Conservation (phyloP, 2,113 vertebrate species). For the Acanthochromis polyacanthus region DNA sequence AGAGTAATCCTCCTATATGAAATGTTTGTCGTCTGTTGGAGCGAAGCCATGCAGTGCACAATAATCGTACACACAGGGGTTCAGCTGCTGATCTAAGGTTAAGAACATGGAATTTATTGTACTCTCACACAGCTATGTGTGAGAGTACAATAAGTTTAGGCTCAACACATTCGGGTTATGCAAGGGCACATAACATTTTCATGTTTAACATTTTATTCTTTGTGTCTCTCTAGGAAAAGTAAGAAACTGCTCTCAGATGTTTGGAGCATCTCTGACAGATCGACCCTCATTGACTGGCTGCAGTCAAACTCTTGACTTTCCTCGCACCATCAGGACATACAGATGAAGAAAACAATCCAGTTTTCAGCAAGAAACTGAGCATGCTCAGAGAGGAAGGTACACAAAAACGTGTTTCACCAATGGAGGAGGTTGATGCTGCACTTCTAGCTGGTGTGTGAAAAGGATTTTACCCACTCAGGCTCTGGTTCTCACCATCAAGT, state of each 20-base stretch:
- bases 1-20: slow-evolving; percentile 77
- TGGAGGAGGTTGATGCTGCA: not conserved
- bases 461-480: slow-evolving; percentile 17
- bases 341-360: not conserved
- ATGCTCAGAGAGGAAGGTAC: not conserved
- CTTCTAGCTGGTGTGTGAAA: slow-evolving; percentile 2
- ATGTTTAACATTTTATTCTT: slow-evolving; percentile 8
- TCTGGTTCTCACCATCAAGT: slow-evolving; percentile 21
- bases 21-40: slow-evolving; percentile 69
- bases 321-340: not conserved
- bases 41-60: slow-evolving; percentile 42
- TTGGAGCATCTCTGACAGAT: slow-evolving; percentile 79
- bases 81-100: slow-evolving; percentile 36
- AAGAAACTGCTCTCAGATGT: slow-evolving; percentile 80
- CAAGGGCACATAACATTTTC: not conserved
- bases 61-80: slow-evolving; percentile 39
- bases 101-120: slow-evolving; percentile 41
- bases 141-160: not conserved
- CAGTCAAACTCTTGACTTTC: slow-evolving; percentile 65
- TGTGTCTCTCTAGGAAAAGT: slow-evolving; percentile 70
- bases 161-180: not conserved
- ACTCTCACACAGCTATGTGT: slow-evolving; percentile 8
- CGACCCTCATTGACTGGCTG: slow-evolving; percentile 78
- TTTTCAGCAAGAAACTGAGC: not conserved
- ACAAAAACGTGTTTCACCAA: not conserved